phyloP scores from a whole-genome alignment of 1,140 invertebrate genomes.

The Ips nitidus region DNA sequence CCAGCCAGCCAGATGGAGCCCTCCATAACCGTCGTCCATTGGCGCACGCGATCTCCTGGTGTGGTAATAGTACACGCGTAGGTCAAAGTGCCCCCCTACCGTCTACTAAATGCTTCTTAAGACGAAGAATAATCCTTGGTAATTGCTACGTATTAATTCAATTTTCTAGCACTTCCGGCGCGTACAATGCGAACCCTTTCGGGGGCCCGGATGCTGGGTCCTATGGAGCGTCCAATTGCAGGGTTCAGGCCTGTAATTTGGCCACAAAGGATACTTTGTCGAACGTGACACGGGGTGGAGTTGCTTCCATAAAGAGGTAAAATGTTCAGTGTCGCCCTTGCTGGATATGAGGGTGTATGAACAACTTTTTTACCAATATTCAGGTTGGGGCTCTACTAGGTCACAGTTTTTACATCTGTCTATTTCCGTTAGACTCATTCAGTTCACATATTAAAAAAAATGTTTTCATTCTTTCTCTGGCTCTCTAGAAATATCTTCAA shows the following conservation, averaged over 20 bases:
- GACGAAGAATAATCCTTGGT: conserved; percentile 45
- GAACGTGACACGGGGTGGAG: conserved; percentile 44
- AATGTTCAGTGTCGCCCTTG: conserved; percentile 33
- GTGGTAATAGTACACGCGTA: conserved; percentile 49
- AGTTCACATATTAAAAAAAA: too few species aligned
- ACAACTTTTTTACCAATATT: conserved; percentile 23
- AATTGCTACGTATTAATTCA: conserved; percentile 54
- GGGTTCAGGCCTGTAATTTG: conserved; percentile 50
- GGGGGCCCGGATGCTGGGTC: conserved; percentile 46
- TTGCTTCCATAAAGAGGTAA: conserved; percentile 43
- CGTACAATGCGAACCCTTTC: conserved; percentile 48
- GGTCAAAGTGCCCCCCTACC: conserved; percentile 39
- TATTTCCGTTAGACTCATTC: conserved; percentile 7
- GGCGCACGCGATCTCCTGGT: conserved; percentile 44
- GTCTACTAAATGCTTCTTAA: conserved; percentile 50
- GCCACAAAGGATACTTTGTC: conserved; percentile 48
- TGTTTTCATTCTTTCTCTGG: too few species aligned
- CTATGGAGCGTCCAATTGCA: conserved; percentile 47
- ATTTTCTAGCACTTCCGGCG: conserved; percentile 50
- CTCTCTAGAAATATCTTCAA: too few species aligned
- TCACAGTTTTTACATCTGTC: conserved; percentile 19
- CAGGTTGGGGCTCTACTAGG: conserved; percentile 8
- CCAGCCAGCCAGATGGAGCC: conserved; percentile 25
- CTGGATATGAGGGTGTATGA: conserved; percentile 27
- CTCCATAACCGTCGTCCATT: conserved; percentile 40